These are phyloP conservation scores for Heterodera filipjevi DNA, from an alignment of 2,888 invertebrate species.

Conservation along the genomic window DNA sequence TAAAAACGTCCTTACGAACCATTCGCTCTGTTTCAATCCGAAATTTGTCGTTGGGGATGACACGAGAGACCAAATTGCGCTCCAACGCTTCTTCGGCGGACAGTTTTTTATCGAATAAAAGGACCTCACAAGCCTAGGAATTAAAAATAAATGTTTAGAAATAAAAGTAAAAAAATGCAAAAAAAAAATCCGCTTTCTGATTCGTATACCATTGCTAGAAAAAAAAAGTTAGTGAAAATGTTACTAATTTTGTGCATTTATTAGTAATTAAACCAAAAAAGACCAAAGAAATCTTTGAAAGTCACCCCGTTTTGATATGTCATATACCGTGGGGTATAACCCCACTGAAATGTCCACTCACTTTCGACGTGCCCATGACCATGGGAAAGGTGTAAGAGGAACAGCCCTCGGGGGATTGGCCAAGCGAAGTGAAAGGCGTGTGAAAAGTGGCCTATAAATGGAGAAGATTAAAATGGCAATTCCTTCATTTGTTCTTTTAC, in stretches of 20 bases:
- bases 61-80: constrained; percentile 78
- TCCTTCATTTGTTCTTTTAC: constrained; percentile 29
- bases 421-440: constrained; percentile 84
- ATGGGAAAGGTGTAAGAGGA: constrained; percentile 83
- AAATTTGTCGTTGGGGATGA: constrained; percentile 72
- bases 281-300: too few relatives aligned
- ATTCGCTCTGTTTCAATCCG: constrained; percentile 20
- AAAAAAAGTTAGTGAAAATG: too few relatives aligned
- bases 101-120: constrained; percentile 78
- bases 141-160: constrained; percentile 28
- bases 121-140: constrained; percentile 70
- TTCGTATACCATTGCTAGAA: too few relatives aligned
- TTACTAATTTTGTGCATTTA: too few relatives aligned
- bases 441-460: constrained; percentile 78
- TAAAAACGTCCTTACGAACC: neutral
- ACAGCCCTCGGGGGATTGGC: constrained; percentile 86
- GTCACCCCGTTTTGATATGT: too few relatives aligned
- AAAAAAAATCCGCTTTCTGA: constrained; percentile 15
- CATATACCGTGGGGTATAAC: too few relatives aligned
- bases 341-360: too few relatives aligned
- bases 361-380: constrained; percentile 75
- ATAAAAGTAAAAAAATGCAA: neutral
- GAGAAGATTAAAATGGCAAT: constrained; percentile 20
- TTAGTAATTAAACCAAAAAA: too few relatives aligned
- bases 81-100: constrained; percentile 79